Percentiles rank a stretch among this genome's conserved stretches.
phyloP scores from a whole-genome alignment of 2,888 invertebrate genomes.

The Lasioglossum malachurum region DNA sequence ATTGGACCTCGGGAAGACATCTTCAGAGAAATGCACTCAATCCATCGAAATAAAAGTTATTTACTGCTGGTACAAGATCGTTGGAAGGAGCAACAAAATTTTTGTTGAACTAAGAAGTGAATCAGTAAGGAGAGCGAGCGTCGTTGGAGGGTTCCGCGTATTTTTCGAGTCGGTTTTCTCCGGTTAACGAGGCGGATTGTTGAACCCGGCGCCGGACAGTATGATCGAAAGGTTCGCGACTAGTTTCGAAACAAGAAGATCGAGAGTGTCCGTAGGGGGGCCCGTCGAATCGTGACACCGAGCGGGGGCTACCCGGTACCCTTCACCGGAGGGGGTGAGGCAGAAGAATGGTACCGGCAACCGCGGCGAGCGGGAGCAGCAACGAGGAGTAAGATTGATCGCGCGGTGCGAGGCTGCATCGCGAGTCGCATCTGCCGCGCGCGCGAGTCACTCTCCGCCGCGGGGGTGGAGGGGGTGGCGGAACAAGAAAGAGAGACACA shows the following conservation, averaged over 20 bases:
- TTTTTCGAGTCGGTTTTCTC: background rate
- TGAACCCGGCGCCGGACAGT: constrained; percentile 6
- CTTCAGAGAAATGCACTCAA: too few species aligned
- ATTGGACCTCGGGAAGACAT: too few species aligned
- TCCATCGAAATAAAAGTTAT: too few species aligned
- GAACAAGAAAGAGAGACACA: constrained; percentile 20
- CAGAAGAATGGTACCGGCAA: constrained; percentile 1
- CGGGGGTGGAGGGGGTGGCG: constrained; percentile 7
- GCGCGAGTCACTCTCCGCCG: constrained; percentile 31
- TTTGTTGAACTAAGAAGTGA: fast-evolving
- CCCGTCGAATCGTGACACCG: constrained; percentile 44
- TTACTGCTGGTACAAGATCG: too few species aligned
- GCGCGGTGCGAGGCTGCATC: constrained; percentile 72
- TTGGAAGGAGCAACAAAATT: background rate
- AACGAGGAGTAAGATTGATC: constrained; percentile 70
- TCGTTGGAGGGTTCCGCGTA: background rate
- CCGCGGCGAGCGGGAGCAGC: constrained; percentile 13
- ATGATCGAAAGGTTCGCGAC: constrained; percentile 14
- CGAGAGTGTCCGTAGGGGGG: background rate
- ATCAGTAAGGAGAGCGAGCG: background rate
- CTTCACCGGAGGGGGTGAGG: constrained; percentile 5
- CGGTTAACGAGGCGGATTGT: constrained; percentile 12
- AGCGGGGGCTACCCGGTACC: constrained; percentile 39
- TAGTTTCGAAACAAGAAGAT: background rate
- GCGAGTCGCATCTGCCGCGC: constrained; percentile 65